Base-by-base conservation (phyloP, 2,888 invertebrate species). In the Platycheirus rosarum region DNA sequence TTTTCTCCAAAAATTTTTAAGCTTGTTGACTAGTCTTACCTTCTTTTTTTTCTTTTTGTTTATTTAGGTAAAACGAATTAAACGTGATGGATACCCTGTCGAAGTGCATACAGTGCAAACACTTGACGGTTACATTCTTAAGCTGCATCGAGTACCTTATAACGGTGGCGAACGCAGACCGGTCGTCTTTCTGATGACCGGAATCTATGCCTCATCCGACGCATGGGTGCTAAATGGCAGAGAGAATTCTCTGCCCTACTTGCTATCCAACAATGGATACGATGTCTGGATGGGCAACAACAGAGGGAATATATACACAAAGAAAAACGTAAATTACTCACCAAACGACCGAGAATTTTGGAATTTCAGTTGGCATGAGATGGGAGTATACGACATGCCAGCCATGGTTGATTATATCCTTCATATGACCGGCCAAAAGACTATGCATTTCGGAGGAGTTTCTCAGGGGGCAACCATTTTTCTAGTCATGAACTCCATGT, bases 91-190 rank as follows among this genome's bases (percentile, higher is more conserved):
- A 55, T 89, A 88, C 85, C 87, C 89, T 51, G 89, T 88, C 60
- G 95, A 89, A 84, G 86, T 85, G 69, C 95, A 96, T 86, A 91
- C 92, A 0, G 92, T 95, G 0, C 90, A 92, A 53, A 90, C 90
- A 1, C 86, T 87, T 79, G 90, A 90, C 60, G 90, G 90, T 13
- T 90, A 89, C 63, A 86, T 89, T 68, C 85, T 90, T 44, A 88
- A 87, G 6, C 46, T 90, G 65, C 90, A 90, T 66, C 87, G 90
- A 42, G 89, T 90, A 78, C 89, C 90, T 2, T 87, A 86, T 73
- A 85, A 44, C 18, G 60, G 44, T 0, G 85, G 86, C 53, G 77
- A 86, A 29, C 86, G 86, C 3, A 86, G 89, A 35, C 89, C 89
- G 0, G 88, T 89, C 9, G 89, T 88, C 23, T 89, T 89, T 51